Base-by-base conservation (phyloP, 53 echinoderm and acorn worm genomes). In the Echinometra lucunter region DNA sequence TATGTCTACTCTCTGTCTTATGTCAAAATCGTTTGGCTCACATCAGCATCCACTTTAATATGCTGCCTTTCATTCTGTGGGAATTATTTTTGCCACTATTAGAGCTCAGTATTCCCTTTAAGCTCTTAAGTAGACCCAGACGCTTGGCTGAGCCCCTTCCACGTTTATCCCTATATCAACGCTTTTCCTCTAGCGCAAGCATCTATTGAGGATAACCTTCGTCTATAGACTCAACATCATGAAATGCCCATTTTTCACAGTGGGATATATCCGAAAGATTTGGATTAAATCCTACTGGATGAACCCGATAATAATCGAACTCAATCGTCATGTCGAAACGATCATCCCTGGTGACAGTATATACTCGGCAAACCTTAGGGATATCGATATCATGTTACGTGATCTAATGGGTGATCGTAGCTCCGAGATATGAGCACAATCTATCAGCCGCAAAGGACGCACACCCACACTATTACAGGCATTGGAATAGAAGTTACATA, bases 321-420 rank as follows among this genome's bases (percentile, higher is more conserved):
- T 23, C 23, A 16, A 19, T 42, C 42, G 21, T 40, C 78, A 42
- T 78, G 38, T 78, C 21, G 6, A 78, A 72, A 40, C 42, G 17
- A 42, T 78, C 78, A 19, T 78, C 78, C 78, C 38, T 42, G 4
- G 38, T 38, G 78, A 30, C 38, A 42, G 78, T 21, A 40, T 42
- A 78, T 42, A 38, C 42, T 38, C 42, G 4, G 4, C 8, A 72
- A 19, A 6, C 42, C 40, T 40, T 4, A 18, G 78, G 78, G 42
- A 78, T 11, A 78, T 35, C 35, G 38, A 42, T 78, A 78, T 78
- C 78, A 78, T 23, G 78, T 78, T 78, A 42, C 78, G 17, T 42
- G 42, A 78, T 78, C 78, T 78, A 40, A 78, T 78, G 78, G 78
- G 42, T 78, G 18, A 40, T 78, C 42, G 78, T 78, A 30, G 78